These are phyloP conservation scores for Chaetodon trifascialis DNA, from an alignment of 2,113 vertebrate species.

Conservation along the genomic window DNA sequence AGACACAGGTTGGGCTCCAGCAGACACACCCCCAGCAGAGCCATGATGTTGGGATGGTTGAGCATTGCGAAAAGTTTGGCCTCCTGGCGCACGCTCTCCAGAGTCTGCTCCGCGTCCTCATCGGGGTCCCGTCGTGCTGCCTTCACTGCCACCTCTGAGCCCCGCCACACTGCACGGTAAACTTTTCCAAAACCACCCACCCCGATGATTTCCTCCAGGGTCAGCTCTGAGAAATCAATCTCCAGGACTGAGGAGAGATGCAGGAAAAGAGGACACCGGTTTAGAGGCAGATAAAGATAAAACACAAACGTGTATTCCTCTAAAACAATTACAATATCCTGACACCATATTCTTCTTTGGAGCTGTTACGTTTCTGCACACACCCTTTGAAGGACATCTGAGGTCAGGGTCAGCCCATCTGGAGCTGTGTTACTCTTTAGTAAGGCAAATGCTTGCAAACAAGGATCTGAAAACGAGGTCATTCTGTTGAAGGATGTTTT, in stretches of 20 bases:
- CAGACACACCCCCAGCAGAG: constrained; percentile 92
- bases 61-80: constrained; percentile 99
- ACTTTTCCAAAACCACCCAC: constrained; percentile 99
- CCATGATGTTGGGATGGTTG: constrained; percentile 96
- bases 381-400: background rate
- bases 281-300: background rate
- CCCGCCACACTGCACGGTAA: constrained; percentile 93
- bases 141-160: constrained; percentile 95
- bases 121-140: constrained; percentile 96
- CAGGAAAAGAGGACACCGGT: constrained; percentile 18
- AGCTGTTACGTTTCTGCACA: background rate
- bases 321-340: background rate
- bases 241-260: constrained; percentile 87
- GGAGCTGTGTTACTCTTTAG: constrained; percentile 11
- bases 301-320: background rate
- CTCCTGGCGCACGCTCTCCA: constrained; percentile 96
- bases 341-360: background rate
- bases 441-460: background rate
- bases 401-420: constrained; percentile 13
- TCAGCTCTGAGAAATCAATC: constrained; percentile 93
- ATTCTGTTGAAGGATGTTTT: constrained; percentile 40
- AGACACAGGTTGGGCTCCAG: constrained; percentile 96
- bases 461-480: constrained; percentile 59
- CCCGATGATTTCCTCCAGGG: constrained; percentile 96
- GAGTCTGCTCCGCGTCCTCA: constrained; percentile 93